Conservation (phyloP, 1,140 invertebrate species). For the Stratiolaelaps scimitus region DNA sequence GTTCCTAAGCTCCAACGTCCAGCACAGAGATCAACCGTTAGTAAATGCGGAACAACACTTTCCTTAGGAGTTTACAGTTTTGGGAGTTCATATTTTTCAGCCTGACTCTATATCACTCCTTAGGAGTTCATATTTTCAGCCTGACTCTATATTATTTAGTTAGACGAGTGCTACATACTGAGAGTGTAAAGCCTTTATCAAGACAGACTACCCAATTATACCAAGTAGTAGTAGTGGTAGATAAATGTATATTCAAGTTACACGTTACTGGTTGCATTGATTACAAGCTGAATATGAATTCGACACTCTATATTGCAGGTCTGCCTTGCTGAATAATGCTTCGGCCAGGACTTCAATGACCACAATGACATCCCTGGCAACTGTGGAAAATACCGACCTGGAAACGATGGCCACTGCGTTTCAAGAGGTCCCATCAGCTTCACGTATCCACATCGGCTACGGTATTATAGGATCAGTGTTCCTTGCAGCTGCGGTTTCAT, state of each 20-base stretch:
- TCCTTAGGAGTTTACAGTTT: no score
- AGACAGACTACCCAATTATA: no score
- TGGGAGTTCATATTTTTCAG: no score
- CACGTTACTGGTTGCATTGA: no score
- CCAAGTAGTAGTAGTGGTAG: no score
- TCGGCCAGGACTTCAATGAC: neutral
- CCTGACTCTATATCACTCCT: no score
- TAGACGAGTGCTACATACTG: no score
- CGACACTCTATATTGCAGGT: neutral
- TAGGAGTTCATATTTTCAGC: no score
- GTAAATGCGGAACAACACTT: no score
- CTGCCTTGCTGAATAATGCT: neutral
- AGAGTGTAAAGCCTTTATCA: no score
- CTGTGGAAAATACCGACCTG: neutral
- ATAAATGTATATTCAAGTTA: no score
- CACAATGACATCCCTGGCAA: neutral
- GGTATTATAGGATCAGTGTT: neutral
- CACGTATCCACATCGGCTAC: neutral
- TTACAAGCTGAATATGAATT: neutral
- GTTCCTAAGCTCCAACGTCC: slow-evolving; percentile 7
- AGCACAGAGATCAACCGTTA: neutral
- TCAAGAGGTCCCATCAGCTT: neutral
- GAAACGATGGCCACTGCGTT: neutral
- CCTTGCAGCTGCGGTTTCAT: neutral
- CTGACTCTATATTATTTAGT: no score